Evolutionary conservation across 2,888 invertebrate species (phyloP).

Genomic region (Noctua pronuba): DNA sequence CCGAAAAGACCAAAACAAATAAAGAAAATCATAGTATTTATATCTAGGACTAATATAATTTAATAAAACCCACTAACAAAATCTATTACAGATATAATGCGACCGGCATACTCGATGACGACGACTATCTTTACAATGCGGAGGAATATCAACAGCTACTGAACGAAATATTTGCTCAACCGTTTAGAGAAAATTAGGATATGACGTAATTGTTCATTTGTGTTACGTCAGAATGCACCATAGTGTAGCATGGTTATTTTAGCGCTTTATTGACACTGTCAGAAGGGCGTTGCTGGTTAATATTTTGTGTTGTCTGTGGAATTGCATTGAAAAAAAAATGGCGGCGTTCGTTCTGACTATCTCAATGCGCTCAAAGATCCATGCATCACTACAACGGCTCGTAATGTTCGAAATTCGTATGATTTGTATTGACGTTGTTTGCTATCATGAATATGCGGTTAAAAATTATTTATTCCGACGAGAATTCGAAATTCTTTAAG

Average conservation of each 20-base stretch:
- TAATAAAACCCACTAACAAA: conserved; percentile 42
- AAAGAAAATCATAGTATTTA: conserved; percentile 3
- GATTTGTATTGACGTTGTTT: conserved; percentile 55
- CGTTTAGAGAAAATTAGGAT: conserved; percentile 84
- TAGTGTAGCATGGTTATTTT: conserved; percentile 6
- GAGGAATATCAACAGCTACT: conserved; percentile 87
- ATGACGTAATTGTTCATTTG: conserved; percentile 32
- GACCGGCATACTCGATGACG: conserved; percentile 79
- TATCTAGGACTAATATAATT: conserved; percentile 37
- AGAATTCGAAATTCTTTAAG: conserved; percentile 4
- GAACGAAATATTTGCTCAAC: conserved; percentile 89
- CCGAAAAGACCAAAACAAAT: conserved; percentile 29
- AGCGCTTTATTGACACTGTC: not conserved
- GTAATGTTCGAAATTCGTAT: conserved; percentile 49
- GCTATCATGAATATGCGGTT: conserved; percentile 33
- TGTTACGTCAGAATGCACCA: conserved; percentile 48
- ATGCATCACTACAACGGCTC: conserved; percentile 18
- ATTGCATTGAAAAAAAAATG: not conserved
- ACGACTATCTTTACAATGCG: conserved; percentile 85
- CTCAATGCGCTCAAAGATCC: not conserved
- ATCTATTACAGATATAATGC: conserved; percentile 79
- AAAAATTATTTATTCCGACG: not conserved
- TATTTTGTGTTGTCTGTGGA: not conserved
- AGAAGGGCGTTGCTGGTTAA: not conserved
- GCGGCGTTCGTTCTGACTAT: not conserved